Conservation (phyloP, 2,888 invertebrate species). For the Cataglyphis rosenhaueri region DNA sequence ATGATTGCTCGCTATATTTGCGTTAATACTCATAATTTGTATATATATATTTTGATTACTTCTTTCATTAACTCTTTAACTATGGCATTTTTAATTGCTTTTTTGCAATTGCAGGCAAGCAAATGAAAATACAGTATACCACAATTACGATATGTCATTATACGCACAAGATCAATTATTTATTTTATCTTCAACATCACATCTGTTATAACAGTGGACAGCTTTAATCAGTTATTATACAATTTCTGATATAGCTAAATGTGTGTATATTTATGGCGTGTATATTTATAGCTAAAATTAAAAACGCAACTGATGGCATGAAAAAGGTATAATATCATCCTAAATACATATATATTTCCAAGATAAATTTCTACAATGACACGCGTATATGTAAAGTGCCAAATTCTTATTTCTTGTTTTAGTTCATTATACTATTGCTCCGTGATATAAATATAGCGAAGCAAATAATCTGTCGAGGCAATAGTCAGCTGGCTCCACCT, state of each 20-base stretch:
- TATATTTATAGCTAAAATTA: background rate
- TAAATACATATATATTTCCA: background rate
- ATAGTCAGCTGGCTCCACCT: slow-evolving; percentile 40
- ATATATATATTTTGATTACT: background rate
- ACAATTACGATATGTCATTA: background rate
- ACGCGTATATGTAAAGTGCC: background rate
- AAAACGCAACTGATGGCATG: background rate
- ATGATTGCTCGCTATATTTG: background rate
- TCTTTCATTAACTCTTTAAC: background rate
- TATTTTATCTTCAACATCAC: background rate
- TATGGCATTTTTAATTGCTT: background rate
- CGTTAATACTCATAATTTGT: background rate
- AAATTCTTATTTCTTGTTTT: slow-evolving; percentile 2
- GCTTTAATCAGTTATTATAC: background rate
- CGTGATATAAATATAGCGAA: slow-evolving; percentile 30
- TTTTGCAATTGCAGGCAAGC: background rate
- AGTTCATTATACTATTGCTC: background rate
- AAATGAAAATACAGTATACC: background rate
- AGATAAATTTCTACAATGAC: background rate
- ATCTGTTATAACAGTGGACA: background rate
- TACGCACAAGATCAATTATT: background rate
- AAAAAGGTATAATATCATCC: background rate
- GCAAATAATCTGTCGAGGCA: slow-evolving; percentile 10
- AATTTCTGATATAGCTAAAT: background rate
- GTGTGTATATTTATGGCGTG: background rate